Percentiles rank a stretch among this genome's conserved stretches.
phyloP scores from a whole-genome alignment of 2,888 invertebrate species.

The Notocelia uddmanniana region DNA sequence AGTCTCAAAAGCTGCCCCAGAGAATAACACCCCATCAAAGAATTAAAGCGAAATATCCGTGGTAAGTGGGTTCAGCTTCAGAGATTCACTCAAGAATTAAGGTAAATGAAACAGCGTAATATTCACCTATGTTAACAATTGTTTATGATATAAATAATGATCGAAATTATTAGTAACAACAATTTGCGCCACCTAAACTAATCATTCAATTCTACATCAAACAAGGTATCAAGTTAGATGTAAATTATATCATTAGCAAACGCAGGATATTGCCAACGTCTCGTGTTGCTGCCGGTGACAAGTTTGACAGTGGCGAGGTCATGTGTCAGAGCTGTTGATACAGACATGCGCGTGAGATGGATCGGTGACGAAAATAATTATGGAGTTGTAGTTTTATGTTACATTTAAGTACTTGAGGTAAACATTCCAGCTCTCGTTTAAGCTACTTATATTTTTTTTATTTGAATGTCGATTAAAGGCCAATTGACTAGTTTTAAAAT shows the following conservation, averaged over 20 bases:
- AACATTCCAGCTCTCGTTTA: no score
- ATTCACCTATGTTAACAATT: not conserved
- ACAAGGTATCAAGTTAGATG: conserved; percentile 27
- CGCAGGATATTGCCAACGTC: conserved; percentile 29
- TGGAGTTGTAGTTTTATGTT: not conserved
- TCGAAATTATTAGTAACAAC: not conserved
- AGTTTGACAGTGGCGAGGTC: conserved; percentile 24
- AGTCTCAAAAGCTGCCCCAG: not conserved
- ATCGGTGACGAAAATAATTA: conserved; percentile 24
- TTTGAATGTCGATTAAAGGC: no score
- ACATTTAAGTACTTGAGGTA: not conserved
- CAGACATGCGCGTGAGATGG: conserved; percentile 14
- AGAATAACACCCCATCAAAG: not conserved
- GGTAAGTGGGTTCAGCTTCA: not conserved
- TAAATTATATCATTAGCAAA: conserved; percentile 32
- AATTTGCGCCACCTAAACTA: not conserved
- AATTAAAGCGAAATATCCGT: not conserved
- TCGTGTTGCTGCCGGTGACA: conserved; percentile 14
- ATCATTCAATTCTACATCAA: not conserved
- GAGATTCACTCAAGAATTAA: not conserved
- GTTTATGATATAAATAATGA: not conserved
- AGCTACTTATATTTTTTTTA: no score
- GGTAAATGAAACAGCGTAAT: not conserved
- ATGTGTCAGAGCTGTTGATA: conserved; percentile 29
- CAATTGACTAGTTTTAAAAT: no score